phyloP scores from a whole-genome alignment of 2,797 vertebrate genomes.

The Coendou prehensilis region DNA sequence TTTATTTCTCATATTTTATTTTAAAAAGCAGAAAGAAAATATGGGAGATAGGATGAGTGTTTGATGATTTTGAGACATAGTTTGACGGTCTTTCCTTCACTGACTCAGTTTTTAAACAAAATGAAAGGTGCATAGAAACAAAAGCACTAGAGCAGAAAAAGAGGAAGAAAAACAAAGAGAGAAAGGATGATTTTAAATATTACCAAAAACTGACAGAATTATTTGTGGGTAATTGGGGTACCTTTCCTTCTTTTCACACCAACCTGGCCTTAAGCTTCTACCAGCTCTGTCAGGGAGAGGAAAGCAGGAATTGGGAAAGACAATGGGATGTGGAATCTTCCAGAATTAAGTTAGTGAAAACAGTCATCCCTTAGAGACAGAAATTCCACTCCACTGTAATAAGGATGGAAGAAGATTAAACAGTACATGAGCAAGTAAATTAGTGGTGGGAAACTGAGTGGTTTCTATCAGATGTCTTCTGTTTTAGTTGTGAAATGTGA shows the following conservation, averaged over 20 bases:
- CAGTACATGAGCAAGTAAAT: not conserved
- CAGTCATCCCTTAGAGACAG: not conserved
- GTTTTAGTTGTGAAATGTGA: not conserved
- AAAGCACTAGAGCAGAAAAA: not conserved
- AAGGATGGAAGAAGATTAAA: not conserved
- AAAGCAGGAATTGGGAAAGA: not conserved
- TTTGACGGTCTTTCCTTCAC: not conserved
- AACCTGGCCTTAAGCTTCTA: not conserved
- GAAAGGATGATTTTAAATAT: not conserved
- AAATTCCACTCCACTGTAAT: not conserved
- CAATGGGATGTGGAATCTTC: not conserved
- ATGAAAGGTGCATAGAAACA: not conserved
- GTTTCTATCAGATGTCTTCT: not conserved
- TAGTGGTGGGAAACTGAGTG: not conserved
- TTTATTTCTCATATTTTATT: slow-evolving; percentile 4
- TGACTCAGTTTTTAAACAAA: not conserved
- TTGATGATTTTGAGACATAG: not conserved
- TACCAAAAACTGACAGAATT: not conserved
- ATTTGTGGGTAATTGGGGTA: not conserved
- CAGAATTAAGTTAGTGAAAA: not conserved
- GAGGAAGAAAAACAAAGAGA: not conserved
- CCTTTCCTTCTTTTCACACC: not conserved
- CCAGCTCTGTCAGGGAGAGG: not conserved
- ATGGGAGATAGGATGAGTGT: not conserved
- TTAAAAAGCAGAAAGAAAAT: slow-evolving; percentile 26